A percentile compares a stretch with the other conserved stretches of the same genome.
phyloP scores from a whole-genome alignment of 2,888 invertebrate species.

The Acanthosepion pharaonis region DNA sequence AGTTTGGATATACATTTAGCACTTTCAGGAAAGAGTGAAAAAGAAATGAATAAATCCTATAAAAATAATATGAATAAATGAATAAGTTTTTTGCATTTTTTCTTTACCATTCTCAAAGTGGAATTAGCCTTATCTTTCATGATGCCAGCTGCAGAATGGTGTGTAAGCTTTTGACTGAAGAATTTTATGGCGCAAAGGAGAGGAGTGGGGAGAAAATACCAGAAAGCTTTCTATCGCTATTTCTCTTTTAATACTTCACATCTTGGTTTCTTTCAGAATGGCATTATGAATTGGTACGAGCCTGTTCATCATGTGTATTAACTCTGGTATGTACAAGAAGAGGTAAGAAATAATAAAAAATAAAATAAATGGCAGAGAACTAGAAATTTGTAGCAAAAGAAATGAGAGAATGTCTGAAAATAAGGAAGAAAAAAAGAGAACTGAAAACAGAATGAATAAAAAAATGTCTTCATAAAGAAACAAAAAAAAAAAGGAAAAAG shows the following conservation, averaged over 20 bases:
- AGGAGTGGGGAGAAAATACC: neutral
- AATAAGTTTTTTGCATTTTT: neutral
- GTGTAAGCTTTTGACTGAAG: neutral
- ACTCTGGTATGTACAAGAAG: neutral
- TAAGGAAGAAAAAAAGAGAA: neutral
- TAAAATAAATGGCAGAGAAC: neutral
- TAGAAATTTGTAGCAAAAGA: neutral
- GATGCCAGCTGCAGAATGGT: neutral
- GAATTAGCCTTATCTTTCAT: conserved; percentile 8
- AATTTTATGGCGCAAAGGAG: neutral
- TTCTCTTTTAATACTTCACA: neutral
- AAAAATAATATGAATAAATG: neutral
- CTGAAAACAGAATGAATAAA: neutral
- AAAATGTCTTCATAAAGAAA: neutral
- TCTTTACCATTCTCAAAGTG: neutral
- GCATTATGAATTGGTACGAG: neutral
- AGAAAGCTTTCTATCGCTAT: neutral
- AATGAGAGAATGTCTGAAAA: neutral
- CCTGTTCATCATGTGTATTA: neutral
- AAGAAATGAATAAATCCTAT: neutral
- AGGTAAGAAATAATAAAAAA: neutral
- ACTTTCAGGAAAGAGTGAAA: neutral
- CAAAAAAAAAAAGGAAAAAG: no score
- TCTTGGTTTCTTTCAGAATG: neutral
- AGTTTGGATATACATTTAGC: neutral